Base-by-base conservation (phyloP, 2,797 vertebrate species). In the Telmatherina bonti region DNA sequence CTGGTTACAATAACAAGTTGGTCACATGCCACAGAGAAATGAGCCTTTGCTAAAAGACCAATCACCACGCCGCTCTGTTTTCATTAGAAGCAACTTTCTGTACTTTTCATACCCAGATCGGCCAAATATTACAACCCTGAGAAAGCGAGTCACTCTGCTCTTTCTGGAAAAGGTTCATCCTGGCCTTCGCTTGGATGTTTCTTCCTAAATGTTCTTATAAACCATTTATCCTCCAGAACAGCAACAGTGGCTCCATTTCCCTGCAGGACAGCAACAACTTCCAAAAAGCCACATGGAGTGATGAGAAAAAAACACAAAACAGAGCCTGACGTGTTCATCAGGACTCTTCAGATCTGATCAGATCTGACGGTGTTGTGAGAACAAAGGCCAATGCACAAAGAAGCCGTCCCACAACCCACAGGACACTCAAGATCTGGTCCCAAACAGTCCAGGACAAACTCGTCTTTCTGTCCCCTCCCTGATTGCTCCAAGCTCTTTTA, bases 1-100 rank as follows among this genome's bases (percentile, higher is more conserved):
- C 81, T 74, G 75, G 74, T 76, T 81, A 56, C 58, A 30, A 57
- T n/a, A 24, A 61, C 72, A 33, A 62, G 69, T 68, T 22, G 70
- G 30, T 78, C 70, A 76, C 30, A 15, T 41, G 51, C 33, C 36
- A 1, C 16, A 49, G 43, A 5, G 45, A 58, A 69, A 60, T 55
- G 55, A 76, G 65, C 3, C 58, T 1, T 24, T 53, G 67, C 10
- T 70, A 55, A 80, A 55, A 64, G 59, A 65, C 29, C 38, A 45
- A 24, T 74, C 67, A 49, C 60, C 51, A 58, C n/a, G 18, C 66
- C 45, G 1, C 30, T 38, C 2, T 47, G 27, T 70, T 61, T 36
- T 60, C 71, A 81, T 70, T 70, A 51, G 16, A 77, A 67, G 67
- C 33, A 29, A 26, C 33, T 47, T 31, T 47, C 22, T 33, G 58